These are phyloP conservation scores for Triplophysa yarkandensis DNA, from an alignment of 2,797 vertebrate species.

Conservation along the genomic window DNA sequence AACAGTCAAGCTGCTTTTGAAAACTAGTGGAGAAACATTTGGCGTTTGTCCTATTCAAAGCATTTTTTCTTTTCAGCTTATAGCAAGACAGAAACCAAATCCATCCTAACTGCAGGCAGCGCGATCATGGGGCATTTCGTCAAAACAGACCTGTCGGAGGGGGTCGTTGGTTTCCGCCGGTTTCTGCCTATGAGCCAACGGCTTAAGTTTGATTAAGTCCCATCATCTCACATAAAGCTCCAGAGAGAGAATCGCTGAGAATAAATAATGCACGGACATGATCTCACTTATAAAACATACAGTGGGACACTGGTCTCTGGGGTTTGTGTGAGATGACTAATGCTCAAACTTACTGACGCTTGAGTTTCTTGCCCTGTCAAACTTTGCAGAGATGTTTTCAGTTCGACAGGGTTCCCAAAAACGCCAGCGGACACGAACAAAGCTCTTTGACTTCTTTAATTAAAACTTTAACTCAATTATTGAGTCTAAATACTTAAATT, in stretches of 20 bases:
- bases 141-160: slow-evolving; percentile 9
- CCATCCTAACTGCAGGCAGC: slow-evolving; percentile 26
- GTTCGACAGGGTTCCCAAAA: neutral
- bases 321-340: neutral
- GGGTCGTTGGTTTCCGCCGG: slow-evolving; percentile 36
- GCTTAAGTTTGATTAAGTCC: slow-evolving; percentile 61
- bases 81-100: slow-evolving; percentile 34
- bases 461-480: neutral
- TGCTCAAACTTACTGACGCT: neutral
- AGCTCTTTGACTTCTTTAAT: neutral
- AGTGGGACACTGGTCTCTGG: neutral
- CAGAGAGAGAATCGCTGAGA: slow-evolving; percentile 28
- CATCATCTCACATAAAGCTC: slow-evolving; percentile 59
- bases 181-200: slow-evolving; percentile 5
- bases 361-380: neutral
- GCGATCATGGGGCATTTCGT: slow-evolving; percentile 16
- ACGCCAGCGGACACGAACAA: neutral
- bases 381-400: neutral
- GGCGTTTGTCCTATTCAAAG: slow-evolving; percentile 2
- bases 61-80: slow-evolving; percentile 20
- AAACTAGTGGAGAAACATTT: slow-evolving; percentile 41
- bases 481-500: neutral
- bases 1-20: slow-evolving; percentile 40
- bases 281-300: slow-evolving; percentile 17
- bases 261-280: slow-evolving; percentile 33